Evolutionary conservation across 2,888 invertebrate genomes (phyloP).

Genomic region (Xylota sylvarum): DNA sequence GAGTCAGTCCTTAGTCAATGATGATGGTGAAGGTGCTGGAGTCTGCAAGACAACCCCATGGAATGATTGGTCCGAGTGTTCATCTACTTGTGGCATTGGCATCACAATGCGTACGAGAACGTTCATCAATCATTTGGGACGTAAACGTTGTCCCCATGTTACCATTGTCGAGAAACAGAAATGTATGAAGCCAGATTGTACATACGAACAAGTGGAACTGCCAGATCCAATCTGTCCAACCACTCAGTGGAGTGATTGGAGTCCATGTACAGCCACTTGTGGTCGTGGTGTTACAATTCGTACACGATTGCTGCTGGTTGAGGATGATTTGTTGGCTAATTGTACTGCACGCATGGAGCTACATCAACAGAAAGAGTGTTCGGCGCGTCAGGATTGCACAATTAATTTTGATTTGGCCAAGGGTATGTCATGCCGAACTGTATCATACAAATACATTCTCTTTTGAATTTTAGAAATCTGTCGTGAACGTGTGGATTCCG

Average conservation of each 20-base stretch:
- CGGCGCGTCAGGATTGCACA: slow-evolving; percentile 88
- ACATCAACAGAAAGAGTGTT: slow-evolving; percentile 91
- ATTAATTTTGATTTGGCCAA: slow-evolving; percentile 91
- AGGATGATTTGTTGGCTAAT: slow-evolving; percentile 87
- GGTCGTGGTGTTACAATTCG: slow-evolving; percentile 91
- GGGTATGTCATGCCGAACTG: slow-evolving; percentile 85
- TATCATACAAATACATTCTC: not conserved
- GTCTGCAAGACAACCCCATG: slow-evolving; percentile 83
- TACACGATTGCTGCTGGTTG: slow-evolving; percentile 89
- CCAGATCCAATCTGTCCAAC: slow-evolving; percentile 88
- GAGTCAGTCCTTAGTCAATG: slow-evolving; percentile 81
- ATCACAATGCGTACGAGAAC: slow-evolving; percentile 90
- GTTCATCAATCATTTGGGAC: slow-evolving; percentile 91
- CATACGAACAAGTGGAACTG: slow-evolving; percentile 85
- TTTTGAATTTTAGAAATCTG: slow-evolving; percentile 89
- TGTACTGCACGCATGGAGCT: slow-evolving; percentile 90
- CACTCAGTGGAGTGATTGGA: slow-evolving; percentile 96
- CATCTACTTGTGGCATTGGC: slow-evolving; percentile 93
- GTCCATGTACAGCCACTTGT: slow-evolving; percentile 95
- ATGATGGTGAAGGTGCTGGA: slow-evolving; percentile 83
- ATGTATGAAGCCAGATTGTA: slow-evolving; percentile 89
- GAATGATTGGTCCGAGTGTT: slow-evolving; percentile 90
- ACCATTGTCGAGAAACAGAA: slow-evolving; percentile 91
- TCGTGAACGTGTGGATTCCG: slow-evolving; percentile 90
- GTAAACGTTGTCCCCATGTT: slow-evolving; percentile 93